Percentiles rank a stretch among this genome's conserved stretches.
These are phyloP conservation scores for Geophilus truncorum DNA, from an alignment of 2,888 invertebrate genomes.

Conservation along the genomic window DNA sequence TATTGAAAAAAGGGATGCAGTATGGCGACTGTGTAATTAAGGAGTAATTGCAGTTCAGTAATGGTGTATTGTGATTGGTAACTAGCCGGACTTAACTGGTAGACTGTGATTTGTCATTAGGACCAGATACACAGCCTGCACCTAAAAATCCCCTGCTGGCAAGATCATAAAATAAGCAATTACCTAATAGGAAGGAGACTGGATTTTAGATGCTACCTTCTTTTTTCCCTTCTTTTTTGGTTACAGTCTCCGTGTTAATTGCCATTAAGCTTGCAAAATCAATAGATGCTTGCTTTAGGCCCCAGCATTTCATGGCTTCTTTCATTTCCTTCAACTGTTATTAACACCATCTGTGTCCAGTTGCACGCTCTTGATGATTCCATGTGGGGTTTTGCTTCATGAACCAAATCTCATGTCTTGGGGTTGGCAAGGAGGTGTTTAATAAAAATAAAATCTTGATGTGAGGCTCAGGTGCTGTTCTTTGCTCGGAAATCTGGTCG, in stretches of 20 bases:
- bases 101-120: slow-evolving; percentile 17
- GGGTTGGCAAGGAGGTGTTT: not conserved
- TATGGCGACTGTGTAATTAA: not conserved
- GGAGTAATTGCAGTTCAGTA: not conserved
- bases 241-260: slow-evolving; percentile 17
- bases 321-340: slow-evolving; percentile 25
- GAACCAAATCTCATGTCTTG: slow-evolving; percentile 21
- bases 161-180: slow-evolving; percentile 23
- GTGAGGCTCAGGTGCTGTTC: not conserved
- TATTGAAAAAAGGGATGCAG: not conserved
- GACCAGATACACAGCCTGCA: slow-evolving; percentile 17
- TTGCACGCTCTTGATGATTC: slow-evolving; percentile 17
- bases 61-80: slow-evolving; percentile 14
- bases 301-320: slow-evolving; percentile 3
- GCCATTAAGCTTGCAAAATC: slow-evolving; percentile 15
- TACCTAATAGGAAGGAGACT: slow-evolving; percentile 22
- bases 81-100: not conserved
- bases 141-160: slow-evolving; percentile 2
- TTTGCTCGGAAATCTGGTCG: too few species aligned
- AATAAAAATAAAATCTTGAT: not conserved
- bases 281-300: not conserved
- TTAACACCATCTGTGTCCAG: slow-evolving; percentile 24
- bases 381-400: slow-evolving; percentile 6
- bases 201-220: not conserved
- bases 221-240: not conserved